phyloP scores from a whole-genome alignment of 2,113 vertebrate species.

The Larimichthys crocea region DNA sequence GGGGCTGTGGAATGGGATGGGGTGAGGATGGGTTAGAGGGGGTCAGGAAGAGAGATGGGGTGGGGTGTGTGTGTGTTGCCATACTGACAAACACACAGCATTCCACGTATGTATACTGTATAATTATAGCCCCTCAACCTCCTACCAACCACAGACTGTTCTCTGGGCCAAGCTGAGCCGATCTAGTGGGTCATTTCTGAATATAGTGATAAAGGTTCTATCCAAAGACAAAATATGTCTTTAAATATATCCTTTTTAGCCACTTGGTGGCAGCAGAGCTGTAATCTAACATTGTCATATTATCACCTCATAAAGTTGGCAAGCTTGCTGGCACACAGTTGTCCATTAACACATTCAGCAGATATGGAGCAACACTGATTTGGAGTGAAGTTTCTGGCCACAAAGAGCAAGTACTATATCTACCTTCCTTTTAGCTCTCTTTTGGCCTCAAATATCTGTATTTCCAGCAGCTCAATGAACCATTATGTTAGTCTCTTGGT shows the following conservation, averaged over 20 bases:
- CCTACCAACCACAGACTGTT: not conserved
- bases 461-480: no score
- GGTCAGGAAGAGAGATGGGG: slow-evolving; percentile 29
- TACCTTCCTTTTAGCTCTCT: not conserved
- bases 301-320: no score
- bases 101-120: slow-evolving; percentile 13
- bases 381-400: no score
- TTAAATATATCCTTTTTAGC: not conserved
- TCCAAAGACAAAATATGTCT: no score
- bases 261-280: not conserved
- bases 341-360: no score
- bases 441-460: no score
- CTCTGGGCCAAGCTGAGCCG: not conserved
- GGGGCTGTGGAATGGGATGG: slow-evolving; percentile 13
- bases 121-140: slow-evolving; percentile 9
- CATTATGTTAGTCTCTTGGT: no score
- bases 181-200: not conserved
- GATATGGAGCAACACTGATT: no score
- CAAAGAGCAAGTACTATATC: not conserved
- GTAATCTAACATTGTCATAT: not conserved
- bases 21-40: slow-evolving; percentile 27
- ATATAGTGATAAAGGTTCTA: not conserved
- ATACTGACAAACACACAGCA: not conserved
- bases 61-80: no score
- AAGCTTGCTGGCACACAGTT: no score